A percentile compares a stretch with the other conserved stretches of the same genome.
These are phyloP conservation scores for Lichenostomus cassidix DNA, from an alignment of 2,113 vertebrate species.

Conservation along the genomic window DNA sequence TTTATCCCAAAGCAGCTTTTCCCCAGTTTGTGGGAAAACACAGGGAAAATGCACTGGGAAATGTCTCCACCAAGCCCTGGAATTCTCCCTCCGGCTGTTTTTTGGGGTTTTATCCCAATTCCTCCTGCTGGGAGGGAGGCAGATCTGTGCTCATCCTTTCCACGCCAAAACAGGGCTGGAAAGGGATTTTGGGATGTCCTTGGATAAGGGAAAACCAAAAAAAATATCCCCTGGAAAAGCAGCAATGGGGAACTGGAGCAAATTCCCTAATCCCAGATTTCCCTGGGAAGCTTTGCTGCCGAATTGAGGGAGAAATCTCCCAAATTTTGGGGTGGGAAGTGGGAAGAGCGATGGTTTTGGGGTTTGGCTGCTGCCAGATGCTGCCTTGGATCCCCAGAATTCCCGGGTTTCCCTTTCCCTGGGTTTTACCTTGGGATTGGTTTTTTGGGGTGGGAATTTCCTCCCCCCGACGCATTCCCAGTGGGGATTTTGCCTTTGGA, in stretches of 20 bases:
- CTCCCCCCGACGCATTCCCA: fast-evolving
- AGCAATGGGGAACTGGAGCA: fast-evolving
- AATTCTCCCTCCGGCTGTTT: fast-evolving
- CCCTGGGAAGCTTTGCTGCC: no score
- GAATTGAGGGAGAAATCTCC: fast-evolving
- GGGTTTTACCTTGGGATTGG: fast-evolving
- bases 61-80: fast-evolving
- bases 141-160: fast-evolving
- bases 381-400: not conserved
- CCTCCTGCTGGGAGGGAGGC: fast-evolving
- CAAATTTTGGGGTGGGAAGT: fast-evolving
- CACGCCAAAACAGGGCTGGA: fast-evolving
- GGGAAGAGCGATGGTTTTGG: fast-evolving
- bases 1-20: not conserved
- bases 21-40: fast-evolving
- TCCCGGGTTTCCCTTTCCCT: not conserved
- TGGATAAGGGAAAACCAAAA: not conserved
- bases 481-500: fast-evolving
- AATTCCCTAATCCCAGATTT: not conserved
- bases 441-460: not conserved
- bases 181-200: not conserved
- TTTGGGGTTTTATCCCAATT: not conserved
- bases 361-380: no score
- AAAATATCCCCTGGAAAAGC: not conserved
- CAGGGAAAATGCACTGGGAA: fast-evolving